Conservation (phyloP, 2,797 vertebrate species). For the Dipus sagitta region DNA sequence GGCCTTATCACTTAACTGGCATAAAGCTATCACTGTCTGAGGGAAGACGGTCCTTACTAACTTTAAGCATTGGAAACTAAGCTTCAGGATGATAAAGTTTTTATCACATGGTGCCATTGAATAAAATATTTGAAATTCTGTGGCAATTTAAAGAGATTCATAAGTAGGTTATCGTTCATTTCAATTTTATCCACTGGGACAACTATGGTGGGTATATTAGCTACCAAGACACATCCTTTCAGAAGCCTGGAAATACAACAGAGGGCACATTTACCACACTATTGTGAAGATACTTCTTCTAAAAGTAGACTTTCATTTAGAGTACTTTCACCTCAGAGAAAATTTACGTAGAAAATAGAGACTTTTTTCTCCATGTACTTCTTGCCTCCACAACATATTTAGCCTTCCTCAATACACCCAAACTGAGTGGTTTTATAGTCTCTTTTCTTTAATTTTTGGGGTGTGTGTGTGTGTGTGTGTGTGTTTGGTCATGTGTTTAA, state of each 20-base stretch:
- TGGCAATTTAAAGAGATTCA: background rate
- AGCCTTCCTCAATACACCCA: background rate
- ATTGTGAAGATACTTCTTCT: background rate
- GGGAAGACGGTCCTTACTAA: constrained; percentile 75
- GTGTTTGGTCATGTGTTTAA: too few relatives aligned
- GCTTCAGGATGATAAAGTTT: constrained; percentile 7
- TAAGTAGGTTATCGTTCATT: background rate
- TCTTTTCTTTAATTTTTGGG: too few relatives aligned
- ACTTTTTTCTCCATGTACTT: background rate
- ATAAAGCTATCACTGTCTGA: constrained; percentile 5
- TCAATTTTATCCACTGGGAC: background rate
- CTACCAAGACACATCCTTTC: background rate
- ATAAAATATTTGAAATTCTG: background rate
- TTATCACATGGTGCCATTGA: background rate
- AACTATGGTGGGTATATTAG: background rate
- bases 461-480: too few relatives aligned
- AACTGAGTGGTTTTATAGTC: background rate
- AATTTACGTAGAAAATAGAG: background rate
- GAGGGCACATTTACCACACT: background rate
- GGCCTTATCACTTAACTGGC: constrained; percentile 63
- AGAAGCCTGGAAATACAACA: background rate
- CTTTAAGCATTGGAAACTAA: constrained; percentile 36
- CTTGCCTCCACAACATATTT: background rate
- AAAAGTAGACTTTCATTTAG: background rate
- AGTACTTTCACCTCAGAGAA: background rate